These are phyloP conservation scores for Perca schrenkii DNA, from an alignment of 2,113 vertebrate species.

Conservation along the genomic window DNA sequence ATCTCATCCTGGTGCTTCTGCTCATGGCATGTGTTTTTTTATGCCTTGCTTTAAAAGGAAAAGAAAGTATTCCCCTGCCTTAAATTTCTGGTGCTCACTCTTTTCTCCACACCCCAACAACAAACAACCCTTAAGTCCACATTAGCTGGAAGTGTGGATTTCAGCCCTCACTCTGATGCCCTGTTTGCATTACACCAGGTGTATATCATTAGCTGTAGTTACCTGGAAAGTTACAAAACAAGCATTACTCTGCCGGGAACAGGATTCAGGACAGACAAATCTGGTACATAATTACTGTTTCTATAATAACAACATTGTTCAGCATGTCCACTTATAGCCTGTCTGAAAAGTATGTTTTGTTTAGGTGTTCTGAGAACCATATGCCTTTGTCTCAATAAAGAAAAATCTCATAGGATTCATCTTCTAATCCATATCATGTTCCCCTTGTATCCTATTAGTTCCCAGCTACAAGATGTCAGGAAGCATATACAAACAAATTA, in stretches of 20 bases:
- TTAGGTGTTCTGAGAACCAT: neutral
- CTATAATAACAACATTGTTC: neutral
- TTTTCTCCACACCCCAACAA: neutral
- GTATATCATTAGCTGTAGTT: constrained; percentile 17
- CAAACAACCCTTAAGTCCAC: neutral
- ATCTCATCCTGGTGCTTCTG: constrained; percentile 57
- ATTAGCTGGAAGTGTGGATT: neutral
- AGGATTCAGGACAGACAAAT: neutral
- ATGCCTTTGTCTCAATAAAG: neutral
- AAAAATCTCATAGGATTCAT: neutral
- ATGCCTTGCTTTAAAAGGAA: neutral
- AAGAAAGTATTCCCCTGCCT: neutral
- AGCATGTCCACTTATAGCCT: neutral
- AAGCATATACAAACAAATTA: neutral
- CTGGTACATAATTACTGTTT: neutral
- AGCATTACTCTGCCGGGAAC: constrained; percentile 2
- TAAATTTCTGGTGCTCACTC: constrained; percentile 13
- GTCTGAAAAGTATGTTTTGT: neutral
- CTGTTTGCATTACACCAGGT: constrained; percentile 6
- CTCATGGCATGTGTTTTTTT: neutral
- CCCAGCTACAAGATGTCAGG: neutral
- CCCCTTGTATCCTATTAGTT: neutral
- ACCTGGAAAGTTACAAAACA: constrained; percentile 6
- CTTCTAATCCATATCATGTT: neutral
- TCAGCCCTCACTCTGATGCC: neutral